Base-by-base conservation (phyloP, 2,888 invertebrate genomes). In the Drosophila buzzatii region DNA sequence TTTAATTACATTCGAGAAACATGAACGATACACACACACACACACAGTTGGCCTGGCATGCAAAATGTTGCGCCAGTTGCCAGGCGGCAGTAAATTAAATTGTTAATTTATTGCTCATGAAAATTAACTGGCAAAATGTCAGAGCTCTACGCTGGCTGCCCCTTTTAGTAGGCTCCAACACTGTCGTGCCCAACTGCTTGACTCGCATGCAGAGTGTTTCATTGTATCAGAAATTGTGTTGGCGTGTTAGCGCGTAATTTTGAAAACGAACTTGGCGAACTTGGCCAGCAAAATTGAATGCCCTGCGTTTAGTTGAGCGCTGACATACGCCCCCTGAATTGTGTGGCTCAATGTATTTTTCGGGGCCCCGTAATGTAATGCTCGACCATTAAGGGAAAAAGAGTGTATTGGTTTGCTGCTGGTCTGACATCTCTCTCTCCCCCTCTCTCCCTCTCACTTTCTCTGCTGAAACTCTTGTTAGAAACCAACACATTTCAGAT, bases 81-180 rank as follows among this genome's bases (percentile, higher is more conserved):
- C 44, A 64, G 74, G 70, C 77, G 74, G 73, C 79, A 77, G 77
- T 85, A 85, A 90, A 90, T 88, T 76, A 90, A 90, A 86, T 85
- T 90, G 80, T 79, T 85, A 86, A 86, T 86, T 86, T 86, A 86
- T 86, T 81, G 90, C 90, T 70, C 82, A 79, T 73, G 88, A 68
- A 89, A 90, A 85, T 89, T 75, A 85, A 85, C 88, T 79, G 76
- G 68, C 62, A 68, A 79, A 90, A 67, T 71, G 86, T 72, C 63
- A 76, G 60, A 57, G 44, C 55, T 76, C 18, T 37, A 14, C 56
- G 16, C 20, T 12, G 35, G n/a, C 9, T 2, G n/a, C 49, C 31
- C 12, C 33, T n/a, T 16, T 39, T 16, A 1, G 12, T 14, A 0
- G 2, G 16, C n/a, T 2, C 42, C 18, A 3, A 7, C 4, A 8